phyloP scores from a whole-genome alignment of 2,113 vertebrate genomes.

The Ciconia maguari region DNA sequence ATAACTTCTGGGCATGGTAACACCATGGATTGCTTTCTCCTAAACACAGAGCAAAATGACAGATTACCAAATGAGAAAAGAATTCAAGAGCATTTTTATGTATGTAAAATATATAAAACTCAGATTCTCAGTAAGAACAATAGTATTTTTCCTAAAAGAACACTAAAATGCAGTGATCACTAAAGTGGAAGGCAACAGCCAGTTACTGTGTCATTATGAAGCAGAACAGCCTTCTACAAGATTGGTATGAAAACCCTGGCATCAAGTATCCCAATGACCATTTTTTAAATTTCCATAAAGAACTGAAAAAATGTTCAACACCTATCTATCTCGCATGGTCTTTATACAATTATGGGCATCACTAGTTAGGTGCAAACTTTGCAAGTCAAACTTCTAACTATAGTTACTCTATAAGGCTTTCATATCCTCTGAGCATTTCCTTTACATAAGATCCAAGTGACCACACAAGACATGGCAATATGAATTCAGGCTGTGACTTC shows the following conservation, averaged over 20 bases:
- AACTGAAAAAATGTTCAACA: neutral
- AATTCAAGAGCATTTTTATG: neutral
- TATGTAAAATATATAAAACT: neutral
- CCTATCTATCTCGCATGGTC: neutral
- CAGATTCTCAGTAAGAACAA: neutral
- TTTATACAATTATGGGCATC: neutral
- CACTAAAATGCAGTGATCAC: neutral
- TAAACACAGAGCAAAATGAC: constrained; percentile 59
- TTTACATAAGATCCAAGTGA: neutral
- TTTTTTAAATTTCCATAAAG: neutral
- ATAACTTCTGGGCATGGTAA: constrained; percentile 90
- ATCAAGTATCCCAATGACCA: neutral
- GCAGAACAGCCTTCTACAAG: neutral
- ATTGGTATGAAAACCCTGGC: neutral
- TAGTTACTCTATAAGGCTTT: neutral
- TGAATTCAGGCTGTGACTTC: neutral
- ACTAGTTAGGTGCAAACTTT: neutral
- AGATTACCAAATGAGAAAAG: neutral
- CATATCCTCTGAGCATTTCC: neutral
- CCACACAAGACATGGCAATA: neutral
- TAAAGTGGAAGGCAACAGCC: neutral
- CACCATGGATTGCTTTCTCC: constrained; percentile 88
- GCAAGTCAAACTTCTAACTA: neutral
- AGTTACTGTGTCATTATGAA: neutral
- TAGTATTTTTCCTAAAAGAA: neutral